Evolutionary conservation across 2,888 invertebrate genomes (phyloP).

Genomic region (Ischnura elegans): DNA sequence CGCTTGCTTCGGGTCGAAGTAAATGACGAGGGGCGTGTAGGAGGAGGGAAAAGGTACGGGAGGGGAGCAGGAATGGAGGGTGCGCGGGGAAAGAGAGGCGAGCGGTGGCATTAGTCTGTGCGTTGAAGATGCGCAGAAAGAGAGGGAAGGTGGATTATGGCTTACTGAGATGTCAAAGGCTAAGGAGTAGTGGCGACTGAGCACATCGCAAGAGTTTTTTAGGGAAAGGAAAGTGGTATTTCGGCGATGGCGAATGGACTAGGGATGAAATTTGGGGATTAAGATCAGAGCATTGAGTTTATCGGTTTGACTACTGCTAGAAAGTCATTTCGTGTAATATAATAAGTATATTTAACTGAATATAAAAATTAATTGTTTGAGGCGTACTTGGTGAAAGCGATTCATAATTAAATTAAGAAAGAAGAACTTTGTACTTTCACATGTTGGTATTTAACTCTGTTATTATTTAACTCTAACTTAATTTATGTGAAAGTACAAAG

Average conservation of each 20-base stretch:
- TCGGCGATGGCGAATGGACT: not conserved
- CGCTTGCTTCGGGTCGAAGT: constrained; percentile 15
- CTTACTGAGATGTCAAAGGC: not conserved
- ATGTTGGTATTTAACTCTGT: too few species aligned
- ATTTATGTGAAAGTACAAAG: too few species aligned
- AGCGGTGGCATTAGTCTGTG: not conserved
- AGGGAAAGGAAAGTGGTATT: not conserved
- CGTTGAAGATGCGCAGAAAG: constrained; percentile 4
- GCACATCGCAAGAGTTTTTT: not conserved
- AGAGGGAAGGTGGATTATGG: not conserved
- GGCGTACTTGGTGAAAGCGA: too few species aligned
- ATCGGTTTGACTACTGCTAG: too few species aligned
- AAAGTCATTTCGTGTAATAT: too few species aligned
- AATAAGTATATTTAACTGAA: too few species aligned
- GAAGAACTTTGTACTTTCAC: too few species aligned
- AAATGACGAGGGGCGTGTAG: not conserved
- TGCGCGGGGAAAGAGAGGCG: not conserved
- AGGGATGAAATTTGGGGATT: not conserved
- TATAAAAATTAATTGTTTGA: too few species aligned
- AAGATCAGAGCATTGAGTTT: too few species aligned
- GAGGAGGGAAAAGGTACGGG: not conserved
- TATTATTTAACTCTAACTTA: too few species aligned
- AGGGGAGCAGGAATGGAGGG: not conserved
- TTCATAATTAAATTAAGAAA: too few species aligned
- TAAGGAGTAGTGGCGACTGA: not conserved